These are phyloP conservation scores for Lagopus leucura DNA, from an alignment of 2,113 vertebrate genomes.

Conservation along the genomic window DNA sequence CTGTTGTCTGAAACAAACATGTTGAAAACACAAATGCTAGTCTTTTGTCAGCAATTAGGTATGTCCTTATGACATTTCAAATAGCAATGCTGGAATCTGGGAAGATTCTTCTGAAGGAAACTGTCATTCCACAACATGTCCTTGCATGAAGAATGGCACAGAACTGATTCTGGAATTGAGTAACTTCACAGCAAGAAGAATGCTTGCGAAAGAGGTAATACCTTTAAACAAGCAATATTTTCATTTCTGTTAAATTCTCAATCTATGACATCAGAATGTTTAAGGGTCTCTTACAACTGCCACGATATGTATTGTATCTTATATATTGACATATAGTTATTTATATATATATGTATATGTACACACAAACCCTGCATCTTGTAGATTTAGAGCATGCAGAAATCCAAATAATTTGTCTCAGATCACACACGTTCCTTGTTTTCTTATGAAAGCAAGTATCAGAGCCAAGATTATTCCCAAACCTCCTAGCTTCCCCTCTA, in stretches of 20 bases:
- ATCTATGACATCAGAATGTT: neutral
- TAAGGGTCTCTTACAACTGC: neutral
- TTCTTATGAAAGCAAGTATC: constrained; percentile 2
- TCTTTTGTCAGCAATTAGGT: neutral
- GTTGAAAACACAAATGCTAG: neutral
- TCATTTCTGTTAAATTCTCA: neutral
- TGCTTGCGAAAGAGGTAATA: neutral
- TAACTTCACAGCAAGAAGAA: neutral
- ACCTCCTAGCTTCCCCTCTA: neutral
- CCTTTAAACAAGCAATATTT: neutral
- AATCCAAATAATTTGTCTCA: neutral
- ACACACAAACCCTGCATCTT: neutral
- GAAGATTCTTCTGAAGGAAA: neutral
- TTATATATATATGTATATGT: too few relatives aligned
- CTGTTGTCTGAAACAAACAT: neutral
- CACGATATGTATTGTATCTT: neutral
- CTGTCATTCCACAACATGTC: neutral
- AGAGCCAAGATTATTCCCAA: constrained; percentile 24
- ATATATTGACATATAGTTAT: too few relatives aligned
- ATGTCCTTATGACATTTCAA: neutral
- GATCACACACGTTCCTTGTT: constrained; percentile 22
- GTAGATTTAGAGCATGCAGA: neutral
- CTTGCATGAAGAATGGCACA: neutral
- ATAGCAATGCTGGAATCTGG: neutral
- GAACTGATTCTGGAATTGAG: neutral